Percentiles rank a stretch among this genome's conserved stretches.
These are phyloP conservation scores for Eupsittula cactorum DNA, from an alignment of 2,113 vertebrate species.

Conservation along the genomic window DNA sequence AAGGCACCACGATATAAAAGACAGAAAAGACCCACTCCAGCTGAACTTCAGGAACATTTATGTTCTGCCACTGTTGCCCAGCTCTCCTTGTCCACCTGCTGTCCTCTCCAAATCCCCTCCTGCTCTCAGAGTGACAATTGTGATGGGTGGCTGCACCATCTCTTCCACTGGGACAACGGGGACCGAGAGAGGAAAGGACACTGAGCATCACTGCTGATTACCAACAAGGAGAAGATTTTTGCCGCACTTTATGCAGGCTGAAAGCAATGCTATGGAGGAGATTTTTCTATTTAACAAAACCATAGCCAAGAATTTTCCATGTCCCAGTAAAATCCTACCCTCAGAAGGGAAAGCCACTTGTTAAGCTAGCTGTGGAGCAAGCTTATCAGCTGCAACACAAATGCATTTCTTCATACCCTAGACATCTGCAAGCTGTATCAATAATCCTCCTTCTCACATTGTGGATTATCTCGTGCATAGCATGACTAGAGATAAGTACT, in stretches of 20 bases:
- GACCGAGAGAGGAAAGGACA: not conserved
- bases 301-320: not conserved
- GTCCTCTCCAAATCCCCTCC: not conserved
- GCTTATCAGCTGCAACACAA: constrained; percentile 2
- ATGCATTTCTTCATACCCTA: not conserved
- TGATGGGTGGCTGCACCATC: not conserved
- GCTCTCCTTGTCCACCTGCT: not conserved
- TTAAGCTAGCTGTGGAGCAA: not conserved
- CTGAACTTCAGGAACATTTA: not conserved
- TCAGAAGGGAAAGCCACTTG: not conserved
- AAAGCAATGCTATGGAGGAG: not conserved
- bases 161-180: accelerated
- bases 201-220: not conserved
- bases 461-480: not conserved
- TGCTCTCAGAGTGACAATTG: not conserved
- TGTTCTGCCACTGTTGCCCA: not conserved
- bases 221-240: not conserved
- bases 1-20: not conserved
- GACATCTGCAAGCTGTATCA: constrained; percentile 3
- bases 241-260: not conserved
- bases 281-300: not conserved
- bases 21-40: not conserved
- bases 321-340: not conserved
- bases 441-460: not conserved
- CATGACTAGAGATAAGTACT: not conserved